Base-by-base conservation (phyloP, 2,888 invertebrate species). In the Falcaria lacertinaria region DNA sequence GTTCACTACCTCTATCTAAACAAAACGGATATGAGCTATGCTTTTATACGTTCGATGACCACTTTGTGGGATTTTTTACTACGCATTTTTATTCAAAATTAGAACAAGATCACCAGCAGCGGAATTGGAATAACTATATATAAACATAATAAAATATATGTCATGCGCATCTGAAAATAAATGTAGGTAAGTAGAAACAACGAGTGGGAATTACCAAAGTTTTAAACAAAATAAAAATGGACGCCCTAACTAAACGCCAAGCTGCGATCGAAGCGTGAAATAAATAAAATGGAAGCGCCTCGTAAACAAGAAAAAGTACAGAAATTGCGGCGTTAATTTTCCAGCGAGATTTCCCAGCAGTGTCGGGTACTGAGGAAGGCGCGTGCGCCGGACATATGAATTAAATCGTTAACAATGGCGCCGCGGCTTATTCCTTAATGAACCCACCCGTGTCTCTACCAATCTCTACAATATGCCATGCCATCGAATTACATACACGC, bases 321-420 rank as follows among this genome's bases (percentile, higher is more conserved):
- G 80, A 86, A 86, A 84, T 76, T 72, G 84, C 80, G 80, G 82
- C 79, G 83, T 86, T 84, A 87, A 87, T 87, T 88, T 86, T 83
- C 84, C 83, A 84, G 74, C 75, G 84, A 86, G 86, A 88, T 88
- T 89, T 87, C 80, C 84, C 83, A 78, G 76, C 82, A 80, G 80
- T 81, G 78, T 72, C 69, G 66, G 59, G 66, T 69, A 62, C 53
- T 64, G 62, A 64, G 63, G 37, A 63, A 69, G 69, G 74, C 80
- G 82, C 84, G 82, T 88, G 88, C 81, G 73, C 68, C 71, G 80
- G 88, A 88, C 87, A 88, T 85, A 79, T 87, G 86, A 88, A 88
- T 87, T 87, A 87, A 88, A 87, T 80, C 80, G 81, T 79, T 86
- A 82, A 87, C 87, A 88, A 85, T 81, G 79, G 67, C 77, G 71